Percentiles rank a stretch among this genome's conserved stretches.
phyloP scores from a whole-genome alignment of 2,113 vertebrate genomes.

The Pachycephala philippinensis region DNA sequence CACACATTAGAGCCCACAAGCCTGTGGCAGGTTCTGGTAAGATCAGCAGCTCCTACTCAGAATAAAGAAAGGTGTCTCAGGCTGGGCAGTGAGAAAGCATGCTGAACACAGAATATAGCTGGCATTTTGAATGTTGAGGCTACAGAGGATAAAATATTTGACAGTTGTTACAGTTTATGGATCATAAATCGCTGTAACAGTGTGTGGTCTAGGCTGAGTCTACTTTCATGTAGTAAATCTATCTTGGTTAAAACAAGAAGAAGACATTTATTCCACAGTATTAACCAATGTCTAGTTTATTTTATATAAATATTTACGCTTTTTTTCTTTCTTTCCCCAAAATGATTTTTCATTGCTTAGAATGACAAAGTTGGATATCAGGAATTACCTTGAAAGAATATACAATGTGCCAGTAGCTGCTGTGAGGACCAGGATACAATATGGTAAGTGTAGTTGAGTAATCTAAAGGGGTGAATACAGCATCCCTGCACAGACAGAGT shows the following conservation, averaged over 20 bases:
- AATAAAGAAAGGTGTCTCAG: neutral
- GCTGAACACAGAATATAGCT: neutral
- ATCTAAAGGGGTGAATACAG: neutral
- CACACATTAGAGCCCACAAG: neutral
- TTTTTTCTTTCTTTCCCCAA: neutral
- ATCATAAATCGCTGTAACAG: neutral
- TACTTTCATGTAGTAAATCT: neutral
- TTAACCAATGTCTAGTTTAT: neutral
- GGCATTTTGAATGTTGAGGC: neutral
- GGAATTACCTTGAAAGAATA: constrained; percentile 90
- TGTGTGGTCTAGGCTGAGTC: neutral
- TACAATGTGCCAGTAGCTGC: constrained; percentile 86
- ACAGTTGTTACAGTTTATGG: neutral
- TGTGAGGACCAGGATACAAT: constrained; percentile 91
- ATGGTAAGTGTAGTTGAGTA: constrained; percentile 73
- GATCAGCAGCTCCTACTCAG: neutral
- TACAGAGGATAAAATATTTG: neutral
- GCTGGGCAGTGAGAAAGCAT: neutral
- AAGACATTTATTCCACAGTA: neutral
- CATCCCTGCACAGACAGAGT: neutral
- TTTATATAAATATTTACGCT: neutral
- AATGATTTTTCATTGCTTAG: constrained; percentile 63
- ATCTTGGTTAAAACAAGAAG: neutral
- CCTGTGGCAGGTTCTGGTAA: neutral
- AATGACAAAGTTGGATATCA: constrained; percentile 92